phyloP scores from a whole-genome alignment of 2,113 vertebrate species.

The Carassius carassius region DNA sequence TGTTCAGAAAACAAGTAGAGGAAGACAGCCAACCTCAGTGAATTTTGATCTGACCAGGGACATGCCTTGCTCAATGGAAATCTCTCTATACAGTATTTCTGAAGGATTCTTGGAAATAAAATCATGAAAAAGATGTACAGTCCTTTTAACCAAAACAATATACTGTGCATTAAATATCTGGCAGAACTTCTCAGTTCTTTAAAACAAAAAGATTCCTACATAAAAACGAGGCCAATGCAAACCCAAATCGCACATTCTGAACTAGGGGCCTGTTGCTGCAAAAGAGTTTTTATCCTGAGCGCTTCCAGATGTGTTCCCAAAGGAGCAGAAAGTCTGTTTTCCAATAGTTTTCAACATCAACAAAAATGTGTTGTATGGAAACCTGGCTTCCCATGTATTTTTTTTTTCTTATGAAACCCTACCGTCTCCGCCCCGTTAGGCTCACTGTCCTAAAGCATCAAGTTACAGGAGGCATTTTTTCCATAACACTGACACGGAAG shows the following conservation, averaged over 20 bases:
- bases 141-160: neutral
- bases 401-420: conserved; percentile 11
- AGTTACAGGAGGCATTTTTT: conserved; percentile 36
- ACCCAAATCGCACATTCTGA: conserved; percentile 15
- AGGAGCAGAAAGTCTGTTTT: neutral
- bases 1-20: neutral
- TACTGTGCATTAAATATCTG: neutral
- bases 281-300: conserved; percentile 60
- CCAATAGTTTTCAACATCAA: conserved; percentile 18
- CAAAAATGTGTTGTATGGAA: conserved; percentile 22
- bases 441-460: conserved; percentile 47
- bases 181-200: neutral
- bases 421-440: conserved; percentile 43
- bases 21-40: neutral
- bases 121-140: neutral
- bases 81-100: neutral
- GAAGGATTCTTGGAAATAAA: neutral
- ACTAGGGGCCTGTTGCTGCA: conserved; percentile 59
- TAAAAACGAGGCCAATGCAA: neutral
- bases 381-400: neutral
- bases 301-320: conserved; percentile 69
- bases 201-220: neutral
- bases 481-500: conserved; percentile 54
- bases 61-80: conserved; percentile 25
- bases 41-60: neutral